Base-by-base conservation (phyloP, 2,888 invertebrate genomes). In the Amphipyra berbera region DNA sequence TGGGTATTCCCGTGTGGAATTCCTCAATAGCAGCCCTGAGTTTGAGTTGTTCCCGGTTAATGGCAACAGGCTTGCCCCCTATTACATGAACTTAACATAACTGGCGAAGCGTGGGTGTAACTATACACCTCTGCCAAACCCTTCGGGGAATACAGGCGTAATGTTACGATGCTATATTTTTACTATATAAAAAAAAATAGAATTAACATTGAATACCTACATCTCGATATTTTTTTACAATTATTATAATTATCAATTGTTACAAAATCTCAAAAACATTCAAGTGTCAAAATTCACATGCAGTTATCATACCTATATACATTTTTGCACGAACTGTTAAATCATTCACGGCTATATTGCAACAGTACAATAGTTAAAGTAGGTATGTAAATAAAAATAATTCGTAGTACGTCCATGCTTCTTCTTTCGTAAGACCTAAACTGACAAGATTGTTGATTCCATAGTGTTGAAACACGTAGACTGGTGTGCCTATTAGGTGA, bases 331-430 rank as follows among this genome's bases (percentile, higher is more conserved):
- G 76, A 53, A 7, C 44, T 10, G 53, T 61, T 59, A 72, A 77
- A 61, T 73, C 58, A 77, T 61, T 67, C 9, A 33, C 58, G 53
- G 33, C 6, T 30, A 42, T n/a, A 38, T 75, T 78, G 66, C 75
- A 52, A 53, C 64, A 70, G 52, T 44, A 45, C 35, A 44, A n/a
- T 47, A 58, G 37, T 48, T 60, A 21, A 45, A 45, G 27, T 47
- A 27, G 33, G 50, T 71, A 65, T 76, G 76, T 52, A 76, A 76
- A 76, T 78, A 76, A 21, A 66, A 61, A 37, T 54, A 61, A 78
- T 79, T 72, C 46, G 33, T 59, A 76, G 62, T 76, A 52, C 58
- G 21, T 6, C 42, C 76, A 58, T 63, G 62, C 46, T 40, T 50
- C 42, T 49, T 61, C 54, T 69, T 58, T 61, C 62, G 62, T 57